phyloP scores from a whole-genome alignment of 2,113 vertebrate species.

The Gracilinanus agilis region DNA sequence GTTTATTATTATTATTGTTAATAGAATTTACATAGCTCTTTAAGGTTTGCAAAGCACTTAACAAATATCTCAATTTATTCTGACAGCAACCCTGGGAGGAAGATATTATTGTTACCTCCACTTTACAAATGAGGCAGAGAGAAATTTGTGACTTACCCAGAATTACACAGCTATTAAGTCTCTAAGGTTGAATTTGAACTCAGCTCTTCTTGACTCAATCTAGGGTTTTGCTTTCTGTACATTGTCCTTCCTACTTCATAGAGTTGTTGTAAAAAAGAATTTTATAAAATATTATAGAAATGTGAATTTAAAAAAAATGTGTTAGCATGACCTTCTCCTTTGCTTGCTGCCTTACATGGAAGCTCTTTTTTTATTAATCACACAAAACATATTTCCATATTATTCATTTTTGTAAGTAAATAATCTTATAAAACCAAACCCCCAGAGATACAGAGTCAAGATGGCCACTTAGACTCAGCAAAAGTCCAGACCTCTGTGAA shows the following conservation, averaged over 20 bases:
- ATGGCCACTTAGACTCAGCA: too few species aligned
- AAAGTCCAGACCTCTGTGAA: too few species aligned
- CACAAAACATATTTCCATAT: too few species aligned
- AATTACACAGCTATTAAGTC: not conserved
- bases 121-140: not conserved
- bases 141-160: not conserved
- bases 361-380: not conserved
- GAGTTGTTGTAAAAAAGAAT: not conserved
- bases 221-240: not conserved
- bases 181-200: not conserved
- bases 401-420: too few species aligned
- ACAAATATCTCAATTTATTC: not conserved
- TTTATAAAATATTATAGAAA: not conserved
- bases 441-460: too few species aligned
- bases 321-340: not conserved
- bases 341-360: not conserved
- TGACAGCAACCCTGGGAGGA: not conserved
- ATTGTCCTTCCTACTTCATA: not conserved
- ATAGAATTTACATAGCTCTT: not conserved
- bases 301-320: not conserved
- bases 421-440: too few species aligned
- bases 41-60: not conserved
- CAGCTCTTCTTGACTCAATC: not conserved
- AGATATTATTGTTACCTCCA: not conserved
- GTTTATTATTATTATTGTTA: not conserved